These are phyloP conservation scores for Bos javanicus DNA, from an alignment of 2,113 vertebrate genomes.

Conservation along the genomic window DNA sequence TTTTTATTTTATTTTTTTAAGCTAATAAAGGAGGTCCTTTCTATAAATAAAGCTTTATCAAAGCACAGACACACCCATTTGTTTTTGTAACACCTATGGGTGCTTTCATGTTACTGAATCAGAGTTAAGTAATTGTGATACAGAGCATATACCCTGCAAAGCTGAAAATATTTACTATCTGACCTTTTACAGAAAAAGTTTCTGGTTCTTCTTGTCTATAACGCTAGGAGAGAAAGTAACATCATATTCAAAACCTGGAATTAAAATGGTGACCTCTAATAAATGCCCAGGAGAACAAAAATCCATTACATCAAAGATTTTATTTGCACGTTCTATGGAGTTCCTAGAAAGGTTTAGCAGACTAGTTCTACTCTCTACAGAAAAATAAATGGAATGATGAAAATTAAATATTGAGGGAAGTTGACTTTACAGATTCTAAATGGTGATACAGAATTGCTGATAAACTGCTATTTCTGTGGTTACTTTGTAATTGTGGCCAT, in stretches of 20 bases:
- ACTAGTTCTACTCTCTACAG: neutral
- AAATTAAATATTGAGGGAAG: conserved; percentile 23
- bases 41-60: neutral
- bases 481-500: neutral
- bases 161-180: neutral
- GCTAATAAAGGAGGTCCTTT: neutral
- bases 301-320: neutral
- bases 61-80: neutral
- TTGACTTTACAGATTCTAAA: neutral
- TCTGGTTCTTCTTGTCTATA: neutral
- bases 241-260: conserved; percentile 8
- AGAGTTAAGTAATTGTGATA: neutral
- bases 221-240: neutral
- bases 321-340: conserved; percentile 3
- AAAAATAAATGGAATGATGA: conserved; percentile 28
- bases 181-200: neutral
- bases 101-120: neutral
- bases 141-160: neutral
- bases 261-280: neutral
- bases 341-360: conserved; percentile 4
- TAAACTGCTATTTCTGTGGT: neutral
- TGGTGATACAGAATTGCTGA: neutral
- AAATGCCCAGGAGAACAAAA: conserved; percentile 6
- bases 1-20: neutral
- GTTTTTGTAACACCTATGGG: neutral